A percentile compares a stretch with the other conserved stretches of the same genome.
Conservation (phyloP, 2,888 invertebrate genomes). For the Ptilodon capucinus region DNA sequence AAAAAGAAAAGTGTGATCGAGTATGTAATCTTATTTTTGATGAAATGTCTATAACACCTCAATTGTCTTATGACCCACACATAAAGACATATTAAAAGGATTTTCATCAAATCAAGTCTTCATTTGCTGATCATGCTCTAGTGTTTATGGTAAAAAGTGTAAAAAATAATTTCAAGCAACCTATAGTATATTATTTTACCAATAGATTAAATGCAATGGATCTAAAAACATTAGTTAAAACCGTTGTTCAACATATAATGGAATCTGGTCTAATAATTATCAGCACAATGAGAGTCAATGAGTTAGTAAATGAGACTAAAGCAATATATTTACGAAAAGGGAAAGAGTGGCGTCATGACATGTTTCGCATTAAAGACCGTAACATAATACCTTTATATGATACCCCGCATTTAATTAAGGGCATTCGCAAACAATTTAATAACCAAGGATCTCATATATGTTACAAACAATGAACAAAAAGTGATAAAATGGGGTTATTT, state of each 20-base stretch:
- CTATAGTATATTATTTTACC: slow-evolving; percentile 18
- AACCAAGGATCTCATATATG: slow-evolving; percentile 3
- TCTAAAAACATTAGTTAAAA: too few relatives aligned
- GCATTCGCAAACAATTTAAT: slow-evolving; percentile 8
- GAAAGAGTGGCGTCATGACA: background rate
- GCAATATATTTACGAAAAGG: background rate
- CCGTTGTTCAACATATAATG: too few relatives aligned
- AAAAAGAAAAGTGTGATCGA: too few relatives aligned
- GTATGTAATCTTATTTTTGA: too few relatives aligned
- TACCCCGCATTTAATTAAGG: slow-evolving; percentile 5
- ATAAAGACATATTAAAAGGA: too few relatives aligned
- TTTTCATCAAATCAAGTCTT: background rate
- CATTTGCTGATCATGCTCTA: slow-evolving; percentile 6
- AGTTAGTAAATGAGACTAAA: slow-evolving; percentile 1
- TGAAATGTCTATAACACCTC: too few relatives aligned
- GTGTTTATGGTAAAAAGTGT: slow-evolving; percentile 16
- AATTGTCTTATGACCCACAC: too few relatives aligned
- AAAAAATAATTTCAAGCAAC: slow-evolving; percentile 13
- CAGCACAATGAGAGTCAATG: too few relatives aligned
- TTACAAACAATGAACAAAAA: slow-evolving; percentile 2
- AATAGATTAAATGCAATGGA: slow-evolving; percentile 2
- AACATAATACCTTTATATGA: slow-evolving; percentile 7
- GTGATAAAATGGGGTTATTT: slow-evolving; percentile 13
- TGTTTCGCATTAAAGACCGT: slow-evolving; percentile 1
- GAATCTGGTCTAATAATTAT: too few relatives aligned